Conservation (phyloP, 2,888 invertebrate species). For the Eulithis prunata region DNA sequence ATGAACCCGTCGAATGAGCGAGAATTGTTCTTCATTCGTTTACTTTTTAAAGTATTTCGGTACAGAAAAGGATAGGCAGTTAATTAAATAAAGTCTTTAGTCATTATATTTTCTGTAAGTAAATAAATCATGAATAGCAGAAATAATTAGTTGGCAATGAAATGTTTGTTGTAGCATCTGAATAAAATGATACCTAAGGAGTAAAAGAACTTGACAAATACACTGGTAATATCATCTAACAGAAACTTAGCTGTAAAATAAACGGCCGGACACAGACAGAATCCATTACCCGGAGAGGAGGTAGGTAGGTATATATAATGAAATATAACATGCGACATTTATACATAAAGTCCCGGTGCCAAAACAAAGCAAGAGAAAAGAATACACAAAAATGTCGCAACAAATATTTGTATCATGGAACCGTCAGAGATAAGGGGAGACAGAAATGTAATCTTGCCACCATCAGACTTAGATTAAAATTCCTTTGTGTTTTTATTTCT, state of each 20-base stretch:
- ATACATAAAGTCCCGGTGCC: conserved; percentile 5
- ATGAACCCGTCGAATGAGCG: conserved; percentile 49
- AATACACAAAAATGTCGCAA: conserved; percentile 42
- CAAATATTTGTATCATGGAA: conserved; percentile 61
- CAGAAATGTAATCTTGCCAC: conserved; percentile 63
- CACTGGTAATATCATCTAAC: no score
- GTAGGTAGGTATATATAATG: conserved; percentile 8
- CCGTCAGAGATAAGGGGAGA: conserved; percentile 57
- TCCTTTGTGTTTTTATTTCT: conserved; percentile 44
- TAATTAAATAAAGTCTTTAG: conserved; percentile 5
- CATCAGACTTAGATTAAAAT: conserved; percentile 59
- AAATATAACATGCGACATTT: conserved; percentile 13
- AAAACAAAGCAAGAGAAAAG: conserved; percentile 28
- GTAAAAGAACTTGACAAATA: no score
- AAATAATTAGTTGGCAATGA: no score
- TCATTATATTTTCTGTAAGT: not conserved
- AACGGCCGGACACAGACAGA: no score
- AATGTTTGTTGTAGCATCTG: no score
- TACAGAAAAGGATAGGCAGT: conserved; percentile 9
- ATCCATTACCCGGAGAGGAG: conserved; percentile 5
- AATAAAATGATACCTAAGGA: no score
- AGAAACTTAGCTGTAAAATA: no score
- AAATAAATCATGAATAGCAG: not conserved
- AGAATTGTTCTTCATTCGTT: conserved; percentile 40
- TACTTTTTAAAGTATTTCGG: conserved; percentile 27